phyloP scores from a whole-genome alignment of 2,888 invertebrate genomes.

The Perdita meconis region DNA sequence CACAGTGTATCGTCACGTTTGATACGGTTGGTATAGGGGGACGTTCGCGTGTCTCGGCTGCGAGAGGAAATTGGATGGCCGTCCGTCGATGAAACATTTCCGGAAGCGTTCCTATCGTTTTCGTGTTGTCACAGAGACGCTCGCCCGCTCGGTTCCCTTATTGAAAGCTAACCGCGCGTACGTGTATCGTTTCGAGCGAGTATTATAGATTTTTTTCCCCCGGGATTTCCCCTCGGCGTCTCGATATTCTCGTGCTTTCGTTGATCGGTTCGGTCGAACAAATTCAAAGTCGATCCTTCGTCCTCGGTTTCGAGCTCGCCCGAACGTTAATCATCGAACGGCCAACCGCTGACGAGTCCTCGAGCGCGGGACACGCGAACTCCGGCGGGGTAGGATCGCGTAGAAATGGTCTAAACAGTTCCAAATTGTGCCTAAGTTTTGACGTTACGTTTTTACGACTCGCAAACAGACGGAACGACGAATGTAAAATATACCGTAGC shows the following conservation, averaged over 20 bases:
- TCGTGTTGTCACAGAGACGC: conserved; percentile 7
- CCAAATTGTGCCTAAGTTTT: conserved; percentile 84
- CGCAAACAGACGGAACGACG: conserved; percentile 69
- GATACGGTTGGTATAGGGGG: conserved; percentile 62
- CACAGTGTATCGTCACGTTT: conserved; percentile 77
- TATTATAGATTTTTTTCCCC: neutral
- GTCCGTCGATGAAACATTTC: conserved; percentile 14
- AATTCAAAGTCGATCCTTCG: neutral
- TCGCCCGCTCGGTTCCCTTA: conserved; percentile 3
- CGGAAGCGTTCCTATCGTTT: conserved; percentile 20
- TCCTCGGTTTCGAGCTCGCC: neutral
- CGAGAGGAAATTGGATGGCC: conserved; percentile 42
- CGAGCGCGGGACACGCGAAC: conserved; percentile 29
- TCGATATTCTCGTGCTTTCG: neutral
- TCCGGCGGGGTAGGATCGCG: conserved; percentile 46
- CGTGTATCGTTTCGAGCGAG: neutral
- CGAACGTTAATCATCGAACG: neutral
- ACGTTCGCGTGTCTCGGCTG: conserved; percentile 49
- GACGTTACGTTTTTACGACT: conserved; percentile 80
- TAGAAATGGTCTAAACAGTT: conserved; percentile 82
- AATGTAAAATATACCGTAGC: conserved; percentile 61
- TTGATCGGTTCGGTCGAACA: neutral
- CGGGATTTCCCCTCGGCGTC: too few species aligned
- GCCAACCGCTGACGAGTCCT: conserved; percentile 17
- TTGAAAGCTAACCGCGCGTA: conserved; percentile 9